Evolutionary conservation across 2,888 invertebrate species (phyloP).

Genomic region (Brenthis hecate): DNA sequence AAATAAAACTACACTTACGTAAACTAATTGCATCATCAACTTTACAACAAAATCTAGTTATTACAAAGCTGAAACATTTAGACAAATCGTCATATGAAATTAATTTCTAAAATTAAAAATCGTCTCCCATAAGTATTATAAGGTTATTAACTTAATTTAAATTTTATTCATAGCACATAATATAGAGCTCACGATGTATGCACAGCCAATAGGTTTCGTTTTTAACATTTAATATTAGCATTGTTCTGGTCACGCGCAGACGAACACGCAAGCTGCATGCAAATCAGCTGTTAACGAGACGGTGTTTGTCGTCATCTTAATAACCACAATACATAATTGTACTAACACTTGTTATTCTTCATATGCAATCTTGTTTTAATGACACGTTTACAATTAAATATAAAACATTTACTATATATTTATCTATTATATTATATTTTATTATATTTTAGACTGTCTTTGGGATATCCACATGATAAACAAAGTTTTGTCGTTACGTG

Average conservation of each 20-base stretch:
- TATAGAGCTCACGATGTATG: constrained; percentile 23
- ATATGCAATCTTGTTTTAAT: not conserved
- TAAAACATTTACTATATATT: too few relatives aligned
- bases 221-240: constrained; percentile 40
- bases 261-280: constrained; percentile 34
- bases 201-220: constrained; percentile 33
- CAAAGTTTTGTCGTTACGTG: too few relatives aligned
- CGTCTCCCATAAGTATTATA: not conserved
- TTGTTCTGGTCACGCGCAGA: constrained; percentile 36
- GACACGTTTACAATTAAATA: not conserved
- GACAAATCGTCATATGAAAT: too few relatives aligned
- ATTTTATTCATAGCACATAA: constrained; percentile 37
- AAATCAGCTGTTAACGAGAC: constrained; percentile 34
- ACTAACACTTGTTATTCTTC: constrained; percentile 10
- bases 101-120: too few relatives aligned
- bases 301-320: constrained; percentile 36
- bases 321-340: constrained; percentile 30
- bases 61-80: too few relatives aligned
- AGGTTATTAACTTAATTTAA: constrained; percentile 1
- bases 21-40: too few relatives aligned
- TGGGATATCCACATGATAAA: too few relatives aligned
- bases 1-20: too few relatives aligned
- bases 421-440: too few relatives aligned
- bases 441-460: too few relatives aligned
- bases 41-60: too few relatives aligned